A percentile compares a stretch with the other conserved stretches of the same genome.
phyloP scores from a whole-genome alignment of 2,888 invertebrate genomes.

The Eretmocerus hayati region DNA sequence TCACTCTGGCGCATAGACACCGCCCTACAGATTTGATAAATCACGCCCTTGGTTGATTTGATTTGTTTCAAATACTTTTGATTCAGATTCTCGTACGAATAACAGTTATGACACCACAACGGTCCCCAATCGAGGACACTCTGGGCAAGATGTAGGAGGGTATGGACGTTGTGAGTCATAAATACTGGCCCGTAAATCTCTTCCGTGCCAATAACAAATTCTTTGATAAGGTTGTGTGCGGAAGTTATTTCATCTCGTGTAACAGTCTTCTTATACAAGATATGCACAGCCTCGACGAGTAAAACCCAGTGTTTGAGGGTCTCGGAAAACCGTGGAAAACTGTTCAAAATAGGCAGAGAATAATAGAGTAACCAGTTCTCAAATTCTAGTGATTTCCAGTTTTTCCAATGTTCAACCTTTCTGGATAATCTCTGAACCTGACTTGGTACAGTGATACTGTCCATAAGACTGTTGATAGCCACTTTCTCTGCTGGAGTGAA shows the following conservation, averaged over 20 bases:
- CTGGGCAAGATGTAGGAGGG: constrained; percentile 1
- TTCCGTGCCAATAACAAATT: constrained; percentile 4
- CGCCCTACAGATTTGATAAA: not conserved
- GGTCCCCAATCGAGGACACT: constrained; percentile 13
- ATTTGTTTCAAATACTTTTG: not conserved
- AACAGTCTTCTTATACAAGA: not conserved
- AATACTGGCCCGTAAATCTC: not conserved
- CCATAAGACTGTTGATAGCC: not conserved
- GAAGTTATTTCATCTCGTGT: not conserved
- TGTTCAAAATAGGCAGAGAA: not conserved
- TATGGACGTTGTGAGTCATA: constrained; percentile 13
- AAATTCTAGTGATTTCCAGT: constrained; percentile 6
- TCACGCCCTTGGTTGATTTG: not conserved
- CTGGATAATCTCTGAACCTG: not conserved
- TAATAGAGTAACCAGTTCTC: constrained; percentile 14
- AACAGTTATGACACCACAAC: not conserved
- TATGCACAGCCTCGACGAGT: constrained; percentile 6
- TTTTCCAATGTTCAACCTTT: not conserved
- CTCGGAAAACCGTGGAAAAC: not conserved
- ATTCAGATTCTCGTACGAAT: not conserved
- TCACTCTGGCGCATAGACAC: not conserved
- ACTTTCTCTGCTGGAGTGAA: not conserved
- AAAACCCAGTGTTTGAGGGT: constrained; percentile 6
- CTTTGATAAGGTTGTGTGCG: constrained; percentile 2
- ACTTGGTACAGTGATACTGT: not conserved